A percentile compares a stretch with the other conserved stretches of the same genome.
Evolutionary conservation across 2,888 invertebrate species (phyloP).

Genomic region (Hanleya hanleyi): DNA sequence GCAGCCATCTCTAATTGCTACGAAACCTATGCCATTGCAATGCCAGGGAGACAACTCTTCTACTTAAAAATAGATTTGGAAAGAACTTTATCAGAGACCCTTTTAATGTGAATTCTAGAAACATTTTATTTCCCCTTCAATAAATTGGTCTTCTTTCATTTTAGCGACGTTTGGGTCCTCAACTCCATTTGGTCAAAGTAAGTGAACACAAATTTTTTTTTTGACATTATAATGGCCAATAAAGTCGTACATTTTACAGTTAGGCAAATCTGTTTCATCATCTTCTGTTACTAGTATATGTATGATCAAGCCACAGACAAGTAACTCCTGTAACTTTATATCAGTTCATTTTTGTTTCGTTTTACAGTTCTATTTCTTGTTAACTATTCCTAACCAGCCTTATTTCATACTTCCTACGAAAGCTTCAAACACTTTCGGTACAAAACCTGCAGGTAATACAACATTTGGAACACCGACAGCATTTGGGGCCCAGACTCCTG

Average conservation of each 20-base stretch:
- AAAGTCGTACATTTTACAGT: too few species aligned
- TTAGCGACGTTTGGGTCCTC: slow-evolving; percentile 33
- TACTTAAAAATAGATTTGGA: too few species aligned
- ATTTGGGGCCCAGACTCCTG: slow-evolving; percentile 21
- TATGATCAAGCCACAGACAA: too few species aligned
- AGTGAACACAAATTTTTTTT: neutral
- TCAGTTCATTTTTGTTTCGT: too few species aligned
- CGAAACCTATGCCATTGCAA: neutral
- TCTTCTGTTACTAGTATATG: too few species aligned
- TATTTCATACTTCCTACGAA: neutral
- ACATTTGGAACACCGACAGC: slow-evolving; percentile 24
- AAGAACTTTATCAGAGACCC: too few species aligned
- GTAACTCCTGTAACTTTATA: too few species aligned
- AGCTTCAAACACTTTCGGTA: slow-evolving; percentile 11
- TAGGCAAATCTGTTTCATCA: too few species aligned
- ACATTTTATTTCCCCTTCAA: neutral
- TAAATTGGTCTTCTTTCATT: slow-evolving; percentile 3
- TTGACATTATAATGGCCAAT: too few species aligned
- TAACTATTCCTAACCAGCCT: neutral
- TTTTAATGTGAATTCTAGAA: neutral
- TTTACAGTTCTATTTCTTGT: neutral
- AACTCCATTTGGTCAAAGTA: slow-evolving; percentile 38
- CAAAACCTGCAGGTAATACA: neutral
- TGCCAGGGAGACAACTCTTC: too few species aligned
- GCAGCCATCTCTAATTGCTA: slow-evolving; percentile 3